These are phyloP conservation scores for Drosophila putrida DNA, from an alignment of 2,888 invertebrate species.

Conservation along the genomic window DNA sequence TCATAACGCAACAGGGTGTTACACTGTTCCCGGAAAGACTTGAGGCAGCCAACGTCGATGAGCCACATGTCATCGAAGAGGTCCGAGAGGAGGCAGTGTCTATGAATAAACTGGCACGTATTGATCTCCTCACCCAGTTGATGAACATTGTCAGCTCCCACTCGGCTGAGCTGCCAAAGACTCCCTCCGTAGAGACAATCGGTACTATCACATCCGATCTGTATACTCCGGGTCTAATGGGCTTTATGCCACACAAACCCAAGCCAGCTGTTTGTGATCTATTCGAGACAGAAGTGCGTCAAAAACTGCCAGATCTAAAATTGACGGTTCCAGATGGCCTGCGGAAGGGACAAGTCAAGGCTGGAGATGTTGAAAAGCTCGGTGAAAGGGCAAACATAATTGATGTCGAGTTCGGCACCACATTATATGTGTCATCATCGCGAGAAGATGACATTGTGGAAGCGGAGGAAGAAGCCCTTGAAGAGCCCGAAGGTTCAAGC, in stretches of 20 bases:
- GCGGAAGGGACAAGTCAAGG: slow-evolving; percentile 62
- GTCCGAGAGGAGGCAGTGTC: slow-evolving; percentile 60
- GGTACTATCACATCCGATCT: slow-evolving; percentile 84
- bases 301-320: slow-evolving; percentile 50
- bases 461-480: slow-evolving; percentile 79
- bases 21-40: slow-evolving; percentile 57
- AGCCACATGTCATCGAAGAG: slow-evolving; percentile 32
- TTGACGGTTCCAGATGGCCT: slow-evolving; percentile 66
- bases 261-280: slow-evolving; percentile 76
- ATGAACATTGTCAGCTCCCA: slow-evolving; percentile 82
- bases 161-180: slow-evolving; percentile 65
- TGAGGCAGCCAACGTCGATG: slow-evolving; percentile 58
- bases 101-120: slow-evolving; percentile 86
- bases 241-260: slow-evolving; percentile 87
- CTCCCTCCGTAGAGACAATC: slow-evolving; percentile 83
- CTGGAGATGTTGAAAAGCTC: slow-evolving; percentile 51
- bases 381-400: slow-evolving; percentile 69
- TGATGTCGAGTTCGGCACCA: slow-evolving; percentile 83
- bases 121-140: slow-evolving; percentile 87
- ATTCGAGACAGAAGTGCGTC: slow-evolving; percentile 74
- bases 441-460: slow-evolving; percentile 79
- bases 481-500: slow-evolving; percentile 72
- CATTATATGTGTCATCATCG: slow-evolving; percentile 82
- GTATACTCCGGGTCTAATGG: slow-evolving; percentile 89
- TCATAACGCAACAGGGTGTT: slow-evolving; percentile 77